Base-by-base conservation (phyloP, 2,888 invertebrate genomes). In the Blastobasis lacticolella region DNA sequence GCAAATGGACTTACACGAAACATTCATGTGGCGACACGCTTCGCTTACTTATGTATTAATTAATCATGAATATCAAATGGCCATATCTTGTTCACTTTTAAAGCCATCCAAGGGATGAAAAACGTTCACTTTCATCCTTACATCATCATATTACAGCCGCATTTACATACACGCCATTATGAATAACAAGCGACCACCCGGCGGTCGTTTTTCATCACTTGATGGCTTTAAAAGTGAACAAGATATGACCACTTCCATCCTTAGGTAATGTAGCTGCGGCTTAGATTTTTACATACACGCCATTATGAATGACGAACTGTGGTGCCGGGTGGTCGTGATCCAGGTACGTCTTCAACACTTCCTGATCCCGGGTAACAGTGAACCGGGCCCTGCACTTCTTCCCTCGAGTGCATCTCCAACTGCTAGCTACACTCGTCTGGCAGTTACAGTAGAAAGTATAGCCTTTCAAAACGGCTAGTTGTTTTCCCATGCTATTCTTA, bases 371-470 rank as follows among this genome's bases (percentile, higher is more conserved):
- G 4, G 44, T 43, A 6, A 40, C 23, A 9, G 43, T 40, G 38
- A 49, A 8, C 6, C 49, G 38, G 23, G 23, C 23, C 23, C 23
- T 23, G 23, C 23, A 23, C 23, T 23, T 23, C 23, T 23, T 23
- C 23, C 23, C 10, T 23, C 23, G 23, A 0, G 62, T 66, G 46
- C 67, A 67, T 1, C 56, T 42, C 67, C 66, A 67, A 0, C 44
- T 50, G 5, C 51, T n/a, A 0, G 55, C 57, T 5, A 6, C 52
- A 4, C 10, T 46, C 2, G 45, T 50, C 10, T 38, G 52, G 2
- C 37, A 49, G 6, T 56, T 53, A 5, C 51, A 46, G 49, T 60
- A 66, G 51, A 63, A 69, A 0, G 62, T 57, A 48, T 55, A 60
- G 0, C 64, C 64, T 6, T 59, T 51, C 0, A 66, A 36, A 8